A percentile compares a stretch with the other conserved stretches of the same genome.
Evolutionary conservation across 2,797 vertebrate species (phyloP).

Genomic region (Delichon dasypus): DNA sequence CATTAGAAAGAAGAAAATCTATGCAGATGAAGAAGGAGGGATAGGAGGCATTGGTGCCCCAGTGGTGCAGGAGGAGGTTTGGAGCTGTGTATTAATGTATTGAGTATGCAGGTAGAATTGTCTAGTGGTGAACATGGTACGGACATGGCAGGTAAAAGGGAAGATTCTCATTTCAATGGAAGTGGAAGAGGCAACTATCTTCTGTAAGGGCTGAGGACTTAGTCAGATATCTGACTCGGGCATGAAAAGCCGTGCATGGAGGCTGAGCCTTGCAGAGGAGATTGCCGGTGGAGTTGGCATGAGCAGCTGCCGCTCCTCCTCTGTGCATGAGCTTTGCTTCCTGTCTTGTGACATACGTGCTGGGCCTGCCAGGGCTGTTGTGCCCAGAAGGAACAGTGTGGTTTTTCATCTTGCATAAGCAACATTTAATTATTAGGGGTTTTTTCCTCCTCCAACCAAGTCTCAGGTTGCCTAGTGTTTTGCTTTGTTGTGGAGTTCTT

Average conservation of each 20-base stretch:
- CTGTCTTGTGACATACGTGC: conserved; percentile 19
- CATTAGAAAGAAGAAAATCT: neutral
- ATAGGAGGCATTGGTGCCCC: neutral
- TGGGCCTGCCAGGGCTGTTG: conserved; percentile 54
- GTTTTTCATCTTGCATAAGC: conserved; percentile 30
- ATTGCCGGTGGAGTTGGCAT: neutral
- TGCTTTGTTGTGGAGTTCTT: neutral
- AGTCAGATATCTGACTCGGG: neutral
- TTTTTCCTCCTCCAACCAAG: neutral
- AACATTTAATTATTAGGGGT: conserved; percentile 12
- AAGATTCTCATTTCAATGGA: neutral
- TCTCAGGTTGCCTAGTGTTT: neutral
- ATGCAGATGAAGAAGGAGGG: neutral
- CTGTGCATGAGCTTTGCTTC: neutral
- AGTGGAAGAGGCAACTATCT: neutral
- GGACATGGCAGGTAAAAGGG: neutral
- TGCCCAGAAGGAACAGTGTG: conserved; percentile 54
- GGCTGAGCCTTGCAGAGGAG: neutral
- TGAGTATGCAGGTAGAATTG: neutral
- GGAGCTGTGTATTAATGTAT: neutral
- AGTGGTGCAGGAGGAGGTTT: neutral
- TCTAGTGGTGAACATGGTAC: neutral
- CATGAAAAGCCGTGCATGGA: neutral
- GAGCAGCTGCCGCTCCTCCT: neutral
- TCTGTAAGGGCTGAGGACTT: neutral